These are phyloP conservation scores for Bovichtus diacanthus DNA, from an alignment of 2,797 vertebrate genomes.

Conservation along the genomic window DNA sequence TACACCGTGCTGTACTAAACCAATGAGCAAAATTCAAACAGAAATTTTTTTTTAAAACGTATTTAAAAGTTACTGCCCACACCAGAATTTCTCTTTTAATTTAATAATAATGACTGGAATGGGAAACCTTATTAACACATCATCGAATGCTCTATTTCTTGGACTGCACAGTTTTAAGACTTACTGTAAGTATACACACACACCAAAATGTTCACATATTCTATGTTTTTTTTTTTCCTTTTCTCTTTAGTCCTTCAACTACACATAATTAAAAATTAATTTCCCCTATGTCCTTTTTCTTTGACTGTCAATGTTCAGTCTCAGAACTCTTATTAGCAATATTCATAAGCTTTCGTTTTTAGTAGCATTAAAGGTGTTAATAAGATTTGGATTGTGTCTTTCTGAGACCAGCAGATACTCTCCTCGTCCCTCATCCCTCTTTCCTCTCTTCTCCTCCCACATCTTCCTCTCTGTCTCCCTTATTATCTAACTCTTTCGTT, in stretches of 20 bases:
- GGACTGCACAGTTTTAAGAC: neutral
- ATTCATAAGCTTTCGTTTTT: neutral
- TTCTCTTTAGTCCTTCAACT: neutral
- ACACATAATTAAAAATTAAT: slow-evolving; percentile 1
- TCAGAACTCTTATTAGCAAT: slow-evolving; percentile 9
- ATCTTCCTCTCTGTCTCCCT: neutral
- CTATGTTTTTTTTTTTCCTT: no score
- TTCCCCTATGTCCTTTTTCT: neutral
- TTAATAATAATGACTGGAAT: neutral
- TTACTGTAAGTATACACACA: neutral
- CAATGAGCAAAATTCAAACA: neutral
- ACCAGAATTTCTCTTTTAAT: neutral
- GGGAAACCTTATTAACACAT: neutral
- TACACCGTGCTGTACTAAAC: neutral
- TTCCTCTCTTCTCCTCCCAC: neutral
- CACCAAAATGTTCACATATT: neutral
- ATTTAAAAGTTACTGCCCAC: neutral
- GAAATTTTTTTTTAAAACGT: neutral
- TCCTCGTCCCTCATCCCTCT: neutral
- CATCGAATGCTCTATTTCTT: neutral
- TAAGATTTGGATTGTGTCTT: slow-evolving; percentile 18
- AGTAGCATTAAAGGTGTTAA: neutral
- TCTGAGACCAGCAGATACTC: slow-evolving; percentile 24
- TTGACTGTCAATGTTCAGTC: neutral
- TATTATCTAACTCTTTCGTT: neutral